phyloP scores from a whole-genome alignment of 1,140 invertebrate genomes.

The Drosophila simulans region DNA sequence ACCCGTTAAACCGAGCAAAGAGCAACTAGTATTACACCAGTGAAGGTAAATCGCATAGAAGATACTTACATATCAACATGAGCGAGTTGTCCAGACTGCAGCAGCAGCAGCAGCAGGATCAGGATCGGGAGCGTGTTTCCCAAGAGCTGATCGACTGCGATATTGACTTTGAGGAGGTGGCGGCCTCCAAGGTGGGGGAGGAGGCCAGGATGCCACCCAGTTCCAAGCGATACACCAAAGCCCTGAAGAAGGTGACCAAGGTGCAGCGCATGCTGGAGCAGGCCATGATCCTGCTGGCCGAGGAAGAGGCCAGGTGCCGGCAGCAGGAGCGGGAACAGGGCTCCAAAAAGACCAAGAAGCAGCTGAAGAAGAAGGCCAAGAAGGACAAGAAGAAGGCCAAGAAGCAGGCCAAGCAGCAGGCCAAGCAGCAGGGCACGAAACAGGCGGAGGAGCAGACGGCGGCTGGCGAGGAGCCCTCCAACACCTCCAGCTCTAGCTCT shows the following conservation, averaged over 20 bases:
- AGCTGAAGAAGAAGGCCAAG: conserved; percentile 16
- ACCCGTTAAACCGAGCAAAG: not conserved
- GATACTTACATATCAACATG: conserved; percentile 3
- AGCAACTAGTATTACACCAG: conserved; percentile 1
- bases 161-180: conserved; percentile 43
- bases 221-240: conserved; percentile 42
- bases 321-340: no score
- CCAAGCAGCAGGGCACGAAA: not conserved
- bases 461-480: conserved; percentile 5
- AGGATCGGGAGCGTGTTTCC: conserved; percentile 8
- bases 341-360: conserved; percentile 22
- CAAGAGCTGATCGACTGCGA: conserved; percentile 48
- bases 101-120: not conserved
- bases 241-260: conserved; percentile 62
- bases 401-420: conserved; percentile 39
- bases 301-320: conserved; percentile 23
- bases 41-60: not conserved
- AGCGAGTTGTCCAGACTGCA: conserved; percentile 19
- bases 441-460: not conserved
- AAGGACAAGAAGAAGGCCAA: conserved; percentile 47
- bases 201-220: not conserved
- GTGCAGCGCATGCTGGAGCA: conserved; percentile 59
- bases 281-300: conserved; percentile 45
- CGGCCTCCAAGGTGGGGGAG: not conserved
- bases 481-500: conserved; percentile 37